A percentile compares a stretch with the other conserved stretches of the same genome.
These are phyloP conservation scores for Psylliodes chrysocephalus DNA, from an alignment of 2,888 invertebrate genomes.

Conservation along the genomic window DNA sequence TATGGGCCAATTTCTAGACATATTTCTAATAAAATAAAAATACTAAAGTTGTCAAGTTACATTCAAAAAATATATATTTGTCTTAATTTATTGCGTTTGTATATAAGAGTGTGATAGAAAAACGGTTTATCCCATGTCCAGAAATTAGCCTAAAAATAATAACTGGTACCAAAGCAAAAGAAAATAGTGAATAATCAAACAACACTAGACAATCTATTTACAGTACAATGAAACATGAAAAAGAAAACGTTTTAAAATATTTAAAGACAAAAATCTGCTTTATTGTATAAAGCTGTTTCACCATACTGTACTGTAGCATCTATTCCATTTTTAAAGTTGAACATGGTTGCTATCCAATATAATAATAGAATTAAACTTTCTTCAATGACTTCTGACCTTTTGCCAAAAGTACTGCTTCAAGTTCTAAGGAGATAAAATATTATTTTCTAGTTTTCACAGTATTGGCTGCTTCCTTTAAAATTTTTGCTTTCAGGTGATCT, in stretches of 20 bases:
- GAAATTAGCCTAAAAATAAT: not conserved
- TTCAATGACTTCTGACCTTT: constrained; percentile 8
- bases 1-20: not conserved
- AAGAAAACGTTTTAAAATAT: not conserved
- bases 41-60: no score
- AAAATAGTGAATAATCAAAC: not conserved
- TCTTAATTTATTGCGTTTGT: no score
- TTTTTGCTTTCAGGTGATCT: constrained; percentile 89
- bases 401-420: constrained; percentile 24
- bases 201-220: constrained; percentile 10
- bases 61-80: no score
- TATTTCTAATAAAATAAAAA: not conserved
- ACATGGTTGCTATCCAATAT: constrained; percentile 17
- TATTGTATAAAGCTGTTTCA: not conserved
- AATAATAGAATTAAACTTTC: constrained; percentile 23
- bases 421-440: constrained; percentile 40
- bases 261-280: not conserved
- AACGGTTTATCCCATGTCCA: no score
- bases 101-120: no score
- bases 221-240: not conserved
- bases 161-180: not conserved
- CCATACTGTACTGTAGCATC: constrained; percentile 5
- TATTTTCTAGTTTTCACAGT: constrained; percentile 51
- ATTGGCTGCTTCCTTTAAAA: constrained; percentile 73
- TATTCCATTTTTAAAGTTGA: not conserved